Evolutionary conservation across 2,888 invertebrate species (phyloP).

Genomic region (Eupithecia pulchellata): DNA sequence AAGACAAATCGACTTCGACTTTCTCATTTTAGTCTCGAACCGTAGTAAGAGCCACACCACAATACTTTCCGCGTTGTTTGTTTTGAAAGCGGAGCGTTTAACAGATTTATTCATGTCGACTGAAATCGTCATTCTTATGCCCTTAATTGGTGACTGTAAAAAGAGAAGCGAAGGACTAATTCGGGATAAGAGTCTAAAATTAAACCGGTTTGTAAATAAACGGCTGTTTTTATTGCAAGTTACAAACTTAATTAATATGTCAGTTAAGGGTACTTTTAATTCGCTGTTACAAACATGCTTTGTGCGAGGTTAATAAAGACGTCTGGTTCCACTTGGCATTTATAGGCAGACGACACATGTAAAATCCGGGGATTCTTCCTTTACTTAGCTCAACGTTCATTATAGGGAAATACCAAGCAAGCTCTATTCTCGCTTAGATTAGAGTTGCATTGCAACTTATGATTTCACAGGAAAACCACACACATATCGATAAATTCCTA

Average conservation of each 20-base stretch:
- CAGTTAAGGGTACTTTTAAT: background rate
- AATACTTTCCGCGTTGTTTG: constrained; percentile 37
- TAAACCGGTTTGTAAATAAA: constrained; percentile 29
- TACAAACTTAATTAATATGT: background rate
- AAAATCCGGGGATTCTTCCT: background rate
- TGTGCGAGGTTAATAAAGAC: background rate
- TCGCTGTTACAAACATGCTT: background rate
- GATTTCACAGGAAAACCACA: constrained; percentile 11
- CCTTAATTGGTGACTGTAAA: constrained; percentile 44
- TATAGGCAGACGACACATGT: background rate
- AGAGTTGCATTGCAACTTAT: background rate
- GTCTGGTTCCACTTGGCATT: background rate
- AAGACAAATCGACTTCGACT: constrained; percentile 1
- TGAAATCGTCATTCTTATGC: constrained; percentile 39
- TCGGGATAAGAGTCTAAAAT: constrained; percentile 36
- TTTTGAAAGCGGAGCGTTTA: constrained; percentile 39
- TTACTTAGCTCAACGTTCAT: background rate
- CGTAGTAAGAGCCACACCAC: constrained; percentile 13
- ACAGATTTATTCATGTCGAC: constrained; percentile 42
- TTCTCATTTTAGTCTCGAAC: background rate
- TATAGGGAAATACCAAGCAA: background rate
- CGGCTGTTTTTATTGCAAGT: constrained; percentile 15
- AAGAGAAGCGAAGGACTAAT: constrained; percentile 39
- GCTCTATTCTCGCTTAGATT: background rate
- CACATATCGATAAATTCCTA: constrained; percentile 30